phyloP scores from a whole-genome alignment of 2,113 vertebrate genomes.

The Ictalurus furcatus region DNA sequence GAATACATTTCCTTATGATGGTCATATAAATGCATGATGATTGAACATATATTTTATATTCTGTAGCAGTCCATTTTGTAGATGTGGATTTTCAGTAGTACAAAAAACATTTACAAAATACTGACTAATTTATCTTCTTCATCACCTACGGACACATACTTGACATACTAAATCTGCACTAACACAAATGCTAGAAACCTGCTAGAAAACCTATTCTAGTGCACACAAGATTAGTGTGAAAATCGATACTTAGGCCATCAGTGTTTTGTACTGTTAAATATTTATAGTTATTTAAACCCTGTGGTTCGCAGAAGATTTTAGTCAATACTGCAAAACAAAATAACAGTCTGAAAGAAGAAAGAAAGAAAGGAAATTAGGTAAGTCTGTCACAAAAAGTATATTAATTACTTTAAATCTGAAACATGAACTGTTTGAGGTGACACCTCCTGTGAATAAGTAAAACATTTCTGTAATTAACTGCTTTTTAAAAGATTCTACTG shows the following conservation, averaged over 20 bases:
- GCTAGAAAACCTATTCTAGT: not conserved
- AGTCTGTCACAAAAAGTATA: not conserved
- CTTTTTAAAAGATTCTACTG: not conserved
- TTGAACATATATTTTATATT: not conserved
- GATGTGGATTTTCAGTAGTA: not conserved
- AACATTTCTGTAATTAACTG: not conserved
- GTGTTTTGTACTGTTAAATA: conserved; percentile 19
- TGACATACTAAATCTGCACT: not conserved
- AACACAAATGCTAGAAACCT: not conserved
- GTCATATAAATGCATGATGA: not conserved
- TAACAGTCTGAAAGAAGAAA: not conserved
- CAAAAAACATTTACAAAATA: not conserved
- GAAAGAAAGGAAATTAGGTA: not conserved
- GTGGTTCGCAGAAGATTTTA: not conserved
- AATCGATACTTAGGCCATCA: conserved; percentile 9
- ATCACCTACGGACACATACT: not conserved
- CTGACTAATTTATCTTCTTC: not conserved
- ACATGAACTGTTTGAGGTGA: not conserved
- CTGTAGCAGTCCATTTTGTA: not conserved
- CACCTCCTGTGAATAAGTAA: not conserved
- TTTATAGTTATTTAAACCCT: conserved; percentile 6
- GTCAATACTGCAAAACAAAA: not conserved
- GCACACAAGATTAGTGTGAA: conserved; percentile 6
- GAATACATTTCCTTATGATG: not conserved
- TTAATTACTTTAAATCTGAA: not conserved